Evolutionary conservation across 2,888 invertebrate species (phyloP).

Genomic region (Pyrrhosoma nymphula): DNA sequence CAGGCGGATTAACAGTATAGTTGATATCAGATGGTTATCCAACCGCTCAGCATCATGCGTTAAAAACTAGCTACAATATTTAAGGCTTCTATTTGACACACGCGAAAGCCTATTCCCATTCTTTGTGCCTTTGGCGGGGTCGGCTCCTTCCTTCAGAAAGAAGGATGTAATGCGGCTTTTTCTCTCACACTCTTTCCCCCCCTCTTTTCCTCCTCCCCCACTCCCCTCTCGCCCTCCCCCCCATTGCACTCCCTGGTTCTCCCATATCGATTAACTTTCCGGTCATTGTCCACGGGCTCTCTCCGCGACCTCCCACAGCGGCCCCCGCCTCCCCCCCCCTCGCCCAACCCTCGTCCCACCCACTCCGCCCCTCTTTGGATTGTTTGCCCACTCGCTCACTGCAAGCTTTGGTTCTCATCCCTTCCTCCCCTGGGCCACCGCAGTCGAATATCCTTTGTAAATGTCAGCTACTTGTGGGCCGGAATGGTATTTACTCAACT

Average conservation of each 20-base stretch:
- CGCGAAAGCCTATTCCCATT: background rate
- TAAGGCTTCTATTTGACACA: too few species aligned
- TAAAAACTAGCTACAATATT: too few species aligned
- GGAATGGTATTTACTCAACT: background rate
- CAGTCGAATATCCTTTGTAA: background rate
- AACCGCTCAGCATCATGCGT: too few species aligned
- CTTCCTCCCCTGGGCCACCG: background rate
- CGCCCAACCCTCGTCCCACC: background rate
- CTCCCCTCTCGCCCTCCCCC: background rate
- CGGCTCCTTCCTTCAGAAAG: background rate
- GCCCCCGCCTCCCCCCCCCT: background rate
- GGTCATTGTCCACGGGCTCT: constrained; percentile 29
- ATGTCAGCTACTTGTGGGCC: background rate
- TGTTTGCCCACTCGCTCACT: background rate
- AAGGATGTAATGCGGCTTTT: constrained; percentile 32
- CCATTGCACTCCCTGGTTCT: background rate
- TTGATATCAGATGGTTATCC: too few species aligned
- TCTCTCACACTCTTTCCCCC: background rate
- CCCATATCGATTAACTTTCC: constrained; percentile 36
- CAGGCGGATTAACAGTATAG: too few species aligned
- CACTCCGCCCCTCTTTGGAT: background rate
- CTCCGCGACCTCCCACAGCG: background rate
- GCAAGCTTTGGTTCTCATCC: background rate
- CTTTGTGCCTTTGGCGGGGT: background rate
- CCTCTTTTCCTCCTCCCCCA: background rate